Base-by-base conservation (phyloP, 2,888 invertebrate genomes). In the Sarcophaga subvicina region DNA sequence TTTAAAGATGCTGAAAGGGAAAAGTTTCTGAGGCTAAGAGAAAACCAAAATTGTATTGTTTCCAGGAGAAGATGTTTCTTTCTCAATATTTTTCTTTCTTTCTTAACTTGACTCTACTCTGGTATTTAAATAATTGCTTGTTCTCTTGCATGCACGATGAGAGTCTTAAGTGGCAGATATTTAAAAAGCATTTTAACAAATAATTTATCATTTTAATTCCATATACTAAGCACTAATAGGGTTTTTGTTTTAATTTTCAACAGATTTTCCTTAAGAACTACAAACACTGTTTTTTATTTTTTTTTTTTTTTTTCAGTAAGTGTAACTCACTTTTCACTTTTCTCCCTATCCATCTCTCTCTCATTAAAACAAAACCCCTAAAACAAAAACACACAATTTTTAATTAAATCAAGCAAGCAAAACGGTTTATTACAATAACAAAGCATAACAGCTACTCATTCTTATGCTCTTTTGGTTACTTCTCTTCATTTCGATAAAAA, bases 341-440 rank as follows among this genome's bases (percentile, higher is more conserved):
- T 1, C 14, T n/a, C n/a, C n/a, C n/a, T n/a, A n/a, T n/a, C n/a
- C 37, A 37, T 14, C n/a, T 8, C n/a, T 25, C 54, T 17, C 49
- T 27, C 3, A 10, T 54, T 49, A 22, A 49, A 22, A 49, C n/a
- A 20, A 37, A n/a, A 49, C 20, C 1, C 54, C 54, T 54, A n/a
- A 71, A 71, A 70, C 25, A n/a, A 63, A 63, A 54, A 54, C 54
- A 54, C 3, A 54, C 54, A 54, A 17, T 54, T 54, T 54, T 54
- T 54, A 54, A 54, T 54, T 54, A 54, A 54, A 54, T 54, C 54
- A 54, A 54, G 54, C 17, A 54, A 54, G 54, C 5, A 54, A 54
- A 54, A 54, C 54, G 54, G 54, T 54, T 54, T 54, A 14, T 54
- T 54, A 54, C 12, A 54, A 54, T 17, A 54, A 54, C 54, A 54